Evolutionary conservation across 2,888 invertebrate species (phyloP).

Genomic region (Trachelus tabidus): DNA sequence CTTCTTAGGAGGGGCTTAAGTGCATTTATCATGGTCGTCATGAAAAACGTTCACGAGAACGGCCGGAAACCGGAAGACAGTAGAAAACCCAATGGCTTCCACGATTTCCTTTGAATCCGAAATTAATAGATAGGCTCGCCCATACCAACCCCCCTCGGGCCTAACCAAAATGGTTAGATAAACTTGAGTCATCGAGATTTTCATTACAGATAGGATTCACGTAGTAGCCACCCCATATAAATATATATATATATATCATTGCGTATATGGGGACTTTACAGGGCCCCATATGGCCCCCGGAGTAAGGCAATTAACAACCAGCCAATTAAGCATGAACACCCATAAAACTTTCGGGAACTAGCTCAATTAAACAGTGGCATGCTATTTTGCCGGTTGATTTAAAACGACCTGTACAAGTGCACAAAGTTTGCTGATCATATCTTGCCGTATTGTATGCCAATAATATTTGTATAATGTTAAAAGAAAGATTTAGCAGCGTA

Average conservation of each 20-base stretch:
- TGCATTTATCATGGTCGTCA: neutral
- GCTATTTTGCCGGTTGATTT: conserved; percentile 3
- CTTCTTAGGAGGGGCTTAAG: neutral
- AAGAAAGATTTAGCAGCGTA: neutral
- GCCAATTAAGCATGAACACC: conserved; percentile 4
- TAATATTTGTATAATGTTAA: neutral
- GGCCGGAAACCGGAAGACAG: neutral
- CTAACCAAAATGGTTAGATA: neutral
- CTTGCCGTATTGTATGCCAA: neutral
- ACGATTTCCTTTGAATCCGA: neutral
- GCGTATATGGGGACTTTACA: neutral
- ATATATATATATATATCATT: neutral
- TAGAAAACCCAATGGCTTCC: neutral
- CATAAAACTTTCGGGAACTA: conserved; percentile 1
- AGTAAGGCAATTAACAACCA: neutral
- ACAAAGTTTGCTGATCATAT: neutral
- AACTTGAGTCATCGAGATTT: conserved; percentile 7
- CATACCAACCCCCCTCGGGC: neutral
- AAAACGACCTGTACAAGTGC: neutral
- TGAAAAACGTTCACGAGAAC: neutral
- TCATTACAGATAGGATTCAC: neutral
- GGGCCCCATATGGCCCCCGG: conserved; percentile 1
- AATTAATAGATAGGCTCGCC: conserved; percentile 1
- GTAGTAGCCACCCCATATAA: neutral
- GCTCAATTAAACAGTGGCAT: neutral